A percentile compares a stretch with the other conserved stretches of the same genome.
Evolutionary conservation across 2,888 invertebrate genomes (phyloP).

Genomic region (Drosophila stalkeri): DNA sequence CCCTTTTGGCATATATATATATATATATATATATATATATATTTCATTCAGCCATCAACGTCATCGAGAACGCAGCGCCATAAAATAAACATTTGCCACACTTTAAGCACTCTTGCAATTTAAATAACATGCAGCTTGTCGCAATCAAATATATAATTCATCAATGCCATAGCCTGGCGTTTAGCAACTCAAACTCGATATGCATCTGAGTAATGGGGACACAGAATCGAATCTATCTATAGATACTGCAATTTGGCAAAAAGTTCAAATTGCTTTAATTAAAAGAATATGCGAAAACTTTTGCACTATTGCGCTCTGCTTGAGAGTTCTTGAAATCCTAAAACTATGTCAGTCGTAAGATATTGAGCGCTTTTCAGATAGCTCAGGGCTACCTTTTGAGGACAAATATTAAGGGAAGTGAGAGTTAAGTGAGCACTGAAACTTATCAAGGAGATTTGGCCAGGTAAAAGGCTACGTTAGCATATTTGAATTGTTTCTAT

Average conservation of each 20-base stretch:
- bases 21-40: slow-evolving; percentile 27
- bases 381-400: background rate
- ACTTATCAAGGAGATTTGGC: background rate
- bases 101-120: slow-evolving; percentile 33
- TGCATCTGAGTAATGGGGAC: background rate
- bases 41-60: slow-evolving; percentile 16
- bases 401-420: background rate
- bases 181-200: background rate
- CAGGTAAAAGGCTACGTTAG: background rate
- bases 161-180: slow-evolving; percentile 37
- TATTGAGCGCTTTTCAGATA: background rate
- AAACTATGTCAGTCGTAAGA: background rate
- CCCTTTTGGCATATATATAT: slow-evolving; percentile 32
- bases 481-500: background rate
- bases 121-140: slow-evolving; percentile 26
- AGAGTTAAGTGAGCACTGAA: background rate
- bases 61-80: background rate
- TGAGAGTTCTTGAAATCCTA: background rate
- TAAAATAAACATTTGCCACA: slow-evolving; percentile 24
- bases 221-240: slow-evolving; percentile 26
- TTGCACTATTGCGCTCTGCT: slow-evolving; percentile 1
- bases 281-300: slow-evolving; percentile 3
- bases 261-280: slow-evolving; percentile 4
- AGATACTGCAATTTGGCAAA: background rate
- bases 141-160: slow-evolving; percentile 50